Base-by-base conservation (phyloP, 2,797 vertebrate genomes). In the Sebastes baramenuke region DNA sequence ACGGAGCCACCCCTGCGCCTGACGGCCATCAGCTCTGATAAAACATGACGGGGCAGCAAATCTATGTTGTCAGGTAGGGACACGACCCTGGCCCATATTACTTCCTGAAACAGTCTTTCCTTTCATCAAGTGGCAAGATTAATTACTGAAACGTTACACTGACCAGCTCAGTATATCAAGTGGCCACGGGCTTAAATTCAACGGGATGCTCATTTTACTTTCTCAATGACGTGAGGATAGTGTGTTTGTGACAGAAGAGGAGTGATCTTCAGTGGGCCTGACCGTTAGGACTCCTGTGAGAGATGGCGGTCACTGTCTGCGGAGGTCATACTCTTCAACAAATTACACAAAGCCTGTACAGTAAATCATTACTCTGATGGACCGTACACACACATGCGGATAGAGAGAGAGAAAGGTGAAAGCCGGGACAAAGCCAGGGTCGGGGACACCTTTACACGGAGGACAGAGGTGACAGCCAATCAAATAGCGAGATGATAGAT, bases 401-500 rank as follows among this genome's bases (percentile, higher is more conserved):
- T 61, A 36, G 36, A 66, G 58, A 69, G 58, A 78, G n/a, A 67
- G 52, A 79, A 49, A 74, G 70, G 79, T 81, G 42, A 83, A 69
- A 81, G 59, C 24, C 55, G 66, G 66, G 72, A 86, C 67, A 71
- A 82, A 58, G 65, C 13, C 60, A 70, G 18, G 79, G 83, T 83
- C 62, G 13, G 58, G 72, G 75, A 79, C 88, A 92, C 85, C 81
- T 91, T 89, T 75, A 67, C 34, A 72, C 18, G 22, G 54, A 74
- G 79, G 68, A 82, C 61, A 65, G 30, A 85, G 83, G 78, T 80
- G 87, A 91, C 85, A 91, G 68, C 74, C 87, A 91, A 87, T 90
- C 87, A 87, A 87, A 84, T 16, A 42, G 27, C 7, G 64, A 76
- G 80, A 88, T 84, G 89, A 90, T 34, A 62, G 80, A 90, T 88